Evolutionary conservation across 2,113 vertebrate species (phyloP), one percentile per base, ranked within the genome.

Genomic region (Hyperoodon ampullatus): DNA sequence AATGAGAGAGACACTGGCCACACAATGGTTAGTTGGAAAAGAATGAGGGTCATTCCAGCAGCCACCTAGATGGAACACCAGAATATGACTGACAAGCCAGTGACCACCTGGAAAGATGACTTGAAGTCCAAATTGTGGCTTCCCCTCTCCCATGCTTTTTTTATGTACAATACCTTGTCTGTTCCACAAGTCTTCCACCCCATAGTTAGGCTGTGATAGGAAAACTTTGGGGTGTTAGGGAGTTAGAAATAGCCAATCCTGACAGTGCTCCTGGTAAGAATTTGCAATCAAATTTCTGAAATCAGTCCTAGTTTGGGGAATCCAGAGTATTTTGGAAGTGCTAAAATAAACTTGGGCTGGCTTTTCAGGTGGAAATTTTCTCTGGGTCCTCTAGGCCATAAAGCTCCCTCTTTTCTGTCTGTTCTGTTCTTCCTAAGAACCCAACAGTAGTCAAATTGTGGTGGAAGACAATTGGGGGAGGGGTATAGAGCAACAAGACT

Each of bases 121-220:
- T 21, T 63, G 21, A 83, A 75, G 18, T 30, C 87, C 50, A 63
- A 53, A 78, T 63, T 53, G 47, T 91, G 21, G 12, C 42, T 93
- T 28, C 2, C 10, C 7, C 2, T 65, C 0, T 7, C 21, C 2
- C 14, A 5, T n/a, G 8, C 13, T 70, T 39, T 26, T 44, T 13
- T 44, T 94, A 66, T 60, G 3, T 58, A 18, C 1, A 35, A 33
- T 74, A 55, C 39, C 2, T 68, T 15, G 3, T 63, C 42, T n/a
- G 2, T 18, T 50, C 24, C 70, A n/a, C 2, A 30, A 42, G 33
- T 93, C 42, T 88, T 90, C 50, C 5, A 85, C 10, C 30, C 13
- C 18, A 19, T 53, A 28, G 18, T 90, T 93, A 90, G 21, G 75
- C 8, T 24, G 4, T 55, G 6, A 10, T 28, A 80, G 35, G 68